Conservation (phyloP, 2,888 invertebrate genomes). For the Gibbula magus region DNA sequence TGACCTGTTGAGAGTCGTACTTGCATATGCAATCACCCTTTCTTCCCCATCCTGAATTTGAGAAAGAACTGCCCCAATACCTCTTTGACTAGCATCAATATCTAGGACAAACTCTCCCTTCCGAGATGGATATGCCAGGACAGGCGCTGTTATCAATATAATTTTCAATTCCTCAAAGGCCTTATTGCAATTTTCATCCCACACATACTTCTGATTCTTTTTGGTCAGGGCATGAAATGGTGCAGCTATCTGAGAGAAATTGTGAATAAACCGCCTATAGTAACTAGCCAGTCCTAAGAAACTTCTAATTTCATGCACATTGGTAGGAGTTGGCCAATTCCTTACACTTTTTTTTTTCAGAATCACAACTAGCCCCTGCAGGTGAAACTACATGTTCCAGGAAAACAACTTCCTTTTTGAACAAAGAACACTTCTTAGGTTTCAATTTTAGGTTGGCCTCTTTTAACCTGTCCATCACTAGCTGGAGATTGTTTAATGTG, state of each 20-base stretch:
- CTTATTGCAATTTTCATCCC: background rate
- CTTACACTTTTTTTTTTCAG: background rate
- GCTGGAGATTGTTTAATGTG: background rate
- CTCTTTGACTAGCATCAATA: background rate
- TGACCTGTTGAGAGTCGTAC: background rate
- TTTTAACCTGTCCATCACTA: background rate
- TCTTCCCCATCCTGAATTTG: background rate
- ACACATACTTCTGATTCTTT: background rate
- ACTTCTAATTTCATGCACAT: background rate
- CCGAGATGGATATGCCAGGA: background rate
- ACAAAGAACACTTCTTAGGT: background rate
- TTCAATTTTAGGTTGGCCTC: background rate
- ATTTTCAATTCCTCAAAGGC: background rate
- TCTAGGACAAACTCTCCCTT: background rate
- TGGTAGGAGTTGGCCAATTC: background rate
- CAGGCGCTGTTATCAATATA: background rate
- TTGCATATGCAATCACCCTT: background rate
- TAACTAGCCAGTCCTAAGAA: background rate
- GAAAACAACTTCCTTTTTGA: background rate
- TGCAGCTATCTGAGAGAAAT: background rate
- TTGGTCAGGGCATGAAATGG: background rate
- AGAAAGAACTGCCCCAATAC: background rate
- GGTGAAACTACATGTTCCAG: background rate
- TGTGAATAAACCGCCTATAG: background rate
- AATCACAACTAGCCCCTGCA: background rate